phyloP scores from a whole-genome alignment of 2,888 invertebrate genomes.

The Spodoptera picta region DNA sequence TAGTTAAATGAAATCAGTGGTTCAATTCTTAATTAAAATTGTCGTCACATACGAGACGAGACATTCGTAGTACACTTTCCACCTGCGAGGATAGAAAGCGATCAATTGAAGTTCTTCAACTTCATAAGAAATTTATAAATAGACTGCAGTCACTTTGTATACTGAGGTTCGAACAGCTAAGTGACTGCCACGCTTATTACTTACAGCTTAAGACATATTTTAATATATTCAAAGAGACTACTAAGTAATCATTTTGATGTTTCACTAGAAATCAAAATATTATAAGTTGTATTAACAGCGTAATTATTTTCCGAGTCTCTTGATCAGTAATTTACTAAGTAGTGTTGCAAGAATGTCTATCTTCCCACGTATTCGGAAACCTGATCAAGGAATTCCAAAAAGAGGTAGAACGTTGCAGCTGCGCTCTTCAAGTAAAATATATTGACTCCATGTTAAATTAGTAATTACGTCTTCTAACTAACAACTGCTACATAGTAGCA shows the following conservation, averaged over 20 bases:
- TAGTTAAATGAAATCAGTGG: constrained; percentile 7
- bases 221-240: too few relatives aligned
- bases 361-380: too few relatives aligned
- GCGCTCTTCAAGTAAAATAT: neutral
- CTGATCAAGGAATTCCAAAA: constrained; percentile 5
- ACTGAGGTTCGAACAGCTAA: constrained; percentile 12
- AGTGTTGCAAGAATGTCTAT: neutral
- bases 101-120: constrained; percentile 52
- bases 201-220: too few relatives aligned
- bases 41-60: constrained; percentile 21
- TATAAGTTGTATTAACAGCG: neutral
- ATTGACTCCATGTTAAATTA: constrained; percentile 1
- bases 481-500: neutral
- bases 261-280: neutral
- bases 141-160: constrained; percentile 38
- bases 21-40: constrained; percentile 25
- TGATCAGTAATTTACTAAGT: constrained; percentile 1
- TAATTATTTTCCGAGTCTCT: too few relatives aligned
- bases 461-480: constrained; percentile 12
- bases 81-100: constrained; percentile 62
- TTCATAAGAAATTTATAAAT: constrained; percentile 65
- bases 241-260: too few relatives aligned
- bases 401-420: constrained; percentile 7
- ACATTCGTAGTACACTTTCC: constrained; percentile 58
- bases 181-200: neutral